Conservation (phyloP, 2,113 vertebrate genomes). For the Ophiodon elongatus region DNA sequence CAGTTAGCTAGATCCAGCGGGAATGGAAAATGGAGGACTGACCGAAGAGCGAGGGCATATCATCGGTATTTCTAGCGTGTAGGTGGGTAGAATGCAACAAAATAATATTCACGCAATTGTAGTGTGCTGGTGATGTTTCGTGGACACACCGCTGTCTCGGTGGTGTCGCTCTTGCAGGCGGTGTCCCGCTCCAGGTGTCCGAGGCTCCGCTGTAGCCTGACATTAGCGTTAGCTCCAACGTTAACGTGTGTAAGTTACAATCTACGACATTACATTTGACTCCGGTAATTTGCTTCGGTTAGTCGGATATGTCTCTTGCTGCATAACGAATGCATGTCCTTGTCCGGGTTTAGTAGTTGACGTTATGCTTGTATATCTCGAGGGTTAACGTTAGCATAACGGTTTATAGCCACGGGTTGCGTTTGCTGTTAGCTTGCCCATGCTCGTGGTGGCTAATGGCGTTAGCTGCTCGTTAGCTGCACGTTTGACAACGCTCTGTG, state of each 20-base stretch:
- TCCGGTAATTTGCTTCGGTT: accelerated
- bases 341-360: too few species aligned
- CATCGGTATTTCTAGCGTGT: conserved; percentile 46
- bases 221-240: conserved; percentile 17
- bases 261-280: not conserved
- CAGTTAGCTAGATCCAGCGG: conserved; percentile 68
- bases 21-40: conserved; percentile 82
- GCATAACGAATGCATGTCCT: accelerated
- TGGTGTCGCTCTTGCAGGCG: not conserved
- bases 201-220: conserved; percentile 3
- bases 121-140: not conserved
- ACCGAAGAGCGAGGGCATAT: conserved; percentile 60
- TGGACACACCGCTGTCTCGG: not conserved
- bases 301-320: accelerated
- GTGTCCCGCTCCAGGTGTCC: not conserved
- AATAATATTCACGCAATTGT: not conserved
- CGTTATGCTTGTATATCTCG: not conserved
- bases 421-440: conserved; percentile 9
- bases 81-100: conserved; percentile 62
- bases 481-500: not conserved
- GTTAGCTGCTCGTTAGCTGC: conserved; percentile 15
- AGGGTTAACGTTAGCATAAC: not conserved
- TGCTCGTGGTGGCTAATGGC: conserved; percentile 33
- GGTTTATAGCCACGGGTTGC: not conserved
- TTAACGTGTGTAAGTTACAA: not conserved